Evolutionary conservation across 2,113 vertebrate species (phyloP).

Genomic region (Apodemus sylvaticus): DNA sequence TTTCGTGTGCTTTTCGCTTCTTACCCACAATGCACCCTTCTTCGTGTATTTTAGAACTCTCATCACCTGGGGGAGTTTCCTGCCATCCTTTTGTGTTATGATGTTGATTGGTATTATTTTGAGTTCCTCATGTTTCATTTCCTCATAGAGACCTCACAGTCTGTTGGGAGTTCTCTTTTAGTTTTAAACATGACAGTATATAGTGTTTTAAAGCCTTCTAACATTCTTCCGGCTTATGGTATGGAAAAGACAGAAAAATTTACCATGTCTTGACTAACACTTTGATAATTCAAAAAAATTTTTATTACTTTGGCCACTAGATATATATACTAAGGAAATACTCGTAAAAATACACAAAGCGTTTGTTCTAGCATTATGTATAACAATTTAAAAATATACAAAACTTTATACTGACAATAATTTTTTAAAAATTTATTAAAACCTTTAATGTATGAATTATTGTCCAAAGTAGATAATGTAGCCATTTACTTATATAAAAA

Average conservation of each 20-base stretch:
- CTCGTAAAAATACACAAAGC: not conserved
- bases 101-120: not conserved
- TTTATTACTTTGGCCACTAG: not conserved
- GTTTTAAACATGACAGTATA: constrained; percentile 15
- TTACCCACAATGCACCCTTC: not conserved
- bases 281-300: not conserved
- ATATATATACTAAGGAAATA: constrained; percentile 43
- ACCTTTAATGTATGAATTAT: constrained; percentile 23
- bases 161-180: constrained; percentile 51
- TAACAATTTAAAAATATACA: constrained; percentile 8
- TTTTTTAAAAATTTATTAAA: constrained; percentile 26
- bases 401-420: not conserved
- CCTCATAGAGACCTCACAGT: not conserved
- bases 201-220: not conserved
- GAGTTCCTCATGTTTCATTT: constrained; percentile 28
- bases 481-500: constrained; percentile 19
- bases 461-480: constrained; percentile 13
- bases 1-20: constrained; percentile 12
- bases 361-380: constrained; percentile 16
- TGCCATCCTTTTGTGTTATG: not conserved
- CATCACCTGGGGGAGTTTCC: not conserved
- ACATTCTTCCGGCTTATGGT: not conserved
- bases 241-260: constrained; percentile 1
- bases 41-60: constrained; percentile 13
- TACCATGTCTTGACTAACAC: not conserved